Evolutionary conservation across 2,888 invertebrate genomes (phyloP).

Genomic region (Entomobrya multifasciata): DNA sequence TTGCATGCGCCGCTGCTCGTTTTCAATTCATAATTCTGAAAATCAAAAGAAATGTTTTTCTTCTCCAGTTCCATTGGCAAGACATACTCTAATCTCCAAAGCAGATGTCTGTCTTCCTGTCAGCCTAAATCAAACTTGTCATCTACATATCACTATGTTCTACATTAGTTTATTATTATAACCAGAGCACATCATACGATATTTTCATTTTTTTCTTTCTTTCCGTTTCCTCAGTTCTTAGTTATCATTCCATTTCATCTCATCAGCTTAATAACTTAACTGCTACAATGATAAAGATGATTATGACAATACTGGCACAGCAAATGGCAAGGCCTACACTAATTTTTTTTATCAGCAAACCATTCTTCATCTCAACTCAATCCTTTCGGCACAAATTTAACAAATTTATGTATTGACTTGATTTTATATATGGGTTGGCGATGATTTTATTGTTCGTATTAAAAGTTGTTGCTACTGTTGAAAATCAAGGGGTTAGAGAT

Average conservation of each 20-base stretch:
- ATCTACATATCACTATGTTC: background rate
- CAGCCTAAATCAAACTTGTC: constrained; percentile 45
- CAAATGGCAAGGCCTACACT: constrained; percentile 6
- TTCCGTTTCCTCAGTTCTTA: background rate
- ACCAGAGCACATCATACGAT: background rate
- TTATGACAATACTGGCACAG: constrained; percentile 22
- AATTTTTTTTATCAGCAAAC: constrained; percentile 1
- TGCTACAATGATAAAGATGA: constrained; percentile 21
- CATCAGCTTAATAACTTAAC: constrained; percentile 45
- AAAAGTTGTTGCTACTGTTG: constrained; percentile 25
- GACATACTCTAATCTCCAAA: background rate
- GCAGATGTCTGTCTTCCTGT: constrained; percentile 30
- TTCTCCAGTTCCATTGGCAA: too few relatives aligned
- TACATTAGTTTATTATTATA: constrained; percentile 4
- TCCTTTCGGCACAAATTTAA: background rate
- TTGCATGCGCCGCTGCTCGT: too few relatives aligned
- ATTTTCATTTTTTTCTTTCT: background rate
- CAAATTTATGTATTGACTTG: constrained; percentile 24
- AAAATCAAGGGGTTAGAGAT: too few relatives aligned
- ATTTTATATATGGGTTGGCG: background rate
- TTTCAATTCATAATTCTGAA: background rate
- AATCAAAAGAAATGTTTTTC: constrained; percentile 3
- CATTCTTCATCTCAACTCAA: background rate
- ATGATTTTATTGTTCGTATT: constrained; percentile 18
- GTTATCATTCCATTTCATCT: constrained; percentile 17